A percentile compares a stretch with the other conserved stretches of the same genome.
phyloP scores from a whole-genome alignment of 2,888 invertebrate genomes.

The Calameuta pallipes region DNA sequence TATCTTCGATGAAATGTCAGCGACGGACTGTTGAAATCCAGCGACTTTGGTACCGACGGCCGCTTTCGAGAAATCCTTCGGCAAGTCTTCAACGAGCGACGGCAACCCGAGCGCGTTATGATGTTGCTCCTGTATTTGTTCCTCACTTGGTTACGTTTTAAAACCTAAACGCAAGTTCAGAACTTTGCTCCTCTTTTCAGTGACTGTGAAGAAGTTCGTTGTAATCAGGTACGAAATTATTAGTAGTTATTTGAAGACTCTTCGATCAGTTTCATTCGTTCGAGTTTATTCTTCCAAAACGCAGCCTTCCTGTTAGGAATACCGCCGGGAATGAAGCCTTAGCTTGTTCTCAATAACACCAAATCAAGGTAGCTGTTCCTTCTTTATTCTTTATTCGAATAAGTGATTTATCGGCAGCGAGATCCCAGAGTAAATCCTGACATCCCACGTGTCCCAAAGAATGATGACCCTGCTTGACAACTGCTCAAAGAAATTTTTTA shows the following conservation, averaged over 20 bases:
- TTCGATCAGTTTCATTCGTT: not conserved
- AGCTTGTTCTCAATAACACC: not conserved
- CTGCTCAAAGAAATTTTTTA: not conserved
- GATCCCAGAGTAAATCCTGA: not conserved
- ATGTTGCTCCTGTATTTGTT: constrained; percentile 15
- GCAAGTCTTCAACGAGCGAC: constrained; percentile 39
- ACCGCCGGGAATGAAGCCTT: not conserved
- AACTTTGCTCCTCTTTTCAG: constrained; percentile 19
- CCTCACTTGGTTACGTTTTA: not conserved
- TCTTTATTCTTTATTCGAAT: not conserved
- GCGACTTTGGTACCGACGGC: constrained; percentile 4
- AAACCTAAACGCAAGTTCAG: not conserved
- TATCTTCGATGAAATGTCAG: constrained; percentile 9
- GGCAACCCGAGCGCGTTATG: constrained; percentile 33
- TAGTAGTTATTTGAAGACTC: not conserved
- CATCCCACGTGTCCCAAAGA: not conserved
- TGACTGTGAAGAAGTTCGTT: constrained; percentile 33
- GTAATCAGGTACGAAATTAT: constrained; percentile 41
- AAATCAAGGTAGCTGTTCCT: not conserved
- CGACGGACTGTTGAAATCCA: not conserved
- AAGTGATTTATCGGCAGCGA: not conserved
- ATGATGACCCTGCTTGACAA: not conserved
- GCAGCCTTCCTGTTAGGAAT: not conserved
- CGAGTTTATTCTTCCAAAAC: not conserved
- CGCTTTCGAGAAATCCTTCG: constrained; percentile 14